Evolutionary conservation across 2,113 vertebrate genomes (phyloP), one percentile per base, ranked within the genome.

Genomic region (Erythrolamprus reginae): DNA sequence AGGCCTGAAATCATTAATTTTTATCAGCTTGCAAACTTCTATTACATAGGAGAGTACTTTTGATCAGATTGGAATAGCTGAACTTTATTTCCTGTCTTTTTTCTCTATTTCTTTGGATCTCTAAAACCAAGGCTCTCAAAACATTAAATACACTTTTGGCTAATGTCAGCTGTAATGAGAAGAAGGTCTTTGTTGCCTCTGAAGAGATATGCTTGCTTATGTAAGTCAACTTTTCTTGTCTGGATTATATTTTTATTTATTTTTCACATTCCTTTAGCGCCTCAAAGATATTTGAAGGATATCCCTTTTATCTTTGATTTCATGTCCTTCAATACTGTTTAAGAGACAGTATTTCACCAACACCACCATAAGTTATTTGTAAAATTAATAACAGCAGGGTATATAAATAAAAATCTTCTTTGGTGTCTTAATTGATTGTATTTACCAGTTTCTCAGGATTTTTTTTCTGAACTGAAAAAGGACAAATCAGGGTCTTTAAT

Each of bases 71-170:
- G 65, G 65, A 17, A 9, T 21, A 77, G 33, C 65, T 77, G 33
- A 77, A 12, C 4, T 0, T 5, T 88, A 48, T 65, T 19, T 88
- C 55, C 45, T 48, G 26, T 2, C 51, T 17, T 82, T 56, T 42
- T 85, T 9, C 58, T 52, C 17, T 38, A 45, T 84, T 70, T 86
- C 23, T 77, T 86, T 87, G 38, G 38, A 86, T 86, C 13, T 0
- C 42, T 51, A 17, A 4, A 51, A 38, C 84, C 88, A 96, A 99
- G 99, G 98, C 97, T 19, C 93, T 99, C 94, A 97, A 96, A 92
- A 98, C 98, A 4, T 95, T 99, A 42, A 99, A 99, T 94, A 96
- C 95, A 86, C 95, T 99, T 92, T 94, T 99, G 10, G 96, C 97
- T 6, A 92, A 88, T 33, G 51, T 97, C 21, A 91, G 97, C 26